Conservation (phyloP, 2,888 invertebrate species). For the Pollenia labialis region DNA sequence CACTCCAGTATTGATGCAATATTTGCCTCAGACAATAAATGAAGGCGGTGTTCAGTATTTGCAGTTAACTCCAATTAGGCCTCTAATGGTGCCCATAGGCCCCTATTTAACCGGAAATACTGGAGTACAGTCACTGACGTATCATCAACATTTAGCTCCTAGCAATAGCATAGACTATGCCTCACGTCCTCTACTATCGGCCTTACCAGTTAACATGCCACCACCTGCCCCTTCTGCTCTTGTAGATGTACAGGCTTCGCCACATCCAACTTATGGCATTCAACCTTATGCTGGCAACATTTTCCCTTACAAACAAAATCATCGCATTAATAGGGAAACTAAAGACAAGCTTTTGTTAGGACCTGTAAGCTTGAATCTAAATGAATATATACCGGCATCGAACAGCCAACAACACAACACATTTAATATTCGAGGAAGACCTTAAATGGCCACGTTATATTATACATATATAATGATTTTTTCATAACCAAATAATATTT, state of each 20-base stretch:
- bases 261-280: constrained; percentile 76
- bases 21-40: constrained; percentile 80
- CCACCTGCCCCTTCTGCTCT: constrained; percentile 62
- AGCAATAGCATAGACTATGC: constrained; percentile 74
- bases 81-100: constrained; percentile 82
- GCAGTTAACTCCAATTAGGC: constrained; percentile 83
- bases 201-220: constrained; percentile 69
- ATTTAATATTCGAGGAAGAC: constrained; percentile 75
- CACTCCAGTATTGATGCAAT: constrained; percentile 82
- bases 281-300: constrained; percentile 77
- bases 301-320: constrained; percentile 77
- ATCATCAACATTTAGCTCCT: constrained; percentile 44
- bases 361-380: constrained; percentile 79
- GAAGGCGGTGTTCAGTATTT: constrained; percentile 82
- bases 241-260: constrained; percentile 54
- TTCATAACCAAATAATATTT: constrained; percentile 37
- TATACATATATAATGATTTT: neutral
- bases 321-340: constrained; percentile 81
- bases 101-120: constrained; percentile 76
- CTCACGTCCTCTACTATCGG: constrained; percentile 74
- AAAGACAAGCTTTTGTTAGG: constrained; percentile 78
- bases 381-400: constrained; percentile 81
- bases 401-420: constrained; percentile 75
- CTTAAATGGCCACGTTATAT: constrained; percentile 68
- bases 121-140: constrained; percentile 58